Conservation (phyloP, 2,797 vertebrate genomes). For the Sciurus vulgaris region DNA sequence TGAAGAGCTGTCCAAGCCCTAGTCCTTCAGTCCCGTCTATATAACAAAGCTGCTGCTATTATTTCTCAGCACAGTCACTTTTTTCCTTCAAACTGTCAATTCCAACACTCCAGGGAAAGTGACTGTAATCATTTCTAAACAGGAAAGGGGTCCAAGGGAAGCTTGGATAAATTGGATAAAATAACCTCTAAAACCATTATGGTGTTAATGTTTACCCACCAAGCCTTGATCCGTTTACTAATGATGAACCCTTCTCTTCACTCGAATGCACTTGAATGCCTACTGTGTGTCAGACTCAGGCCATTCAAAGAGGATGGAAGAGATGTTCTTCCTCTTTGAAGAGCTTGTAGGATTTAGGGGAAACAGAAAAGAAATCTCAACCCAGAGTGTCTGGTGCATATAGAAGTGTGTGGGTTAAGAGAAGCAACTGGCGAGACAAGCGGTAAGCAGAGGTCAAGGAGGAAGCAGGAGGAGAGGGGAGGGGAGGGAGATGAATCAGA, state of each 20-base stretch:
- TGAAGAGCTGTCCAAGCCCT: background rate
- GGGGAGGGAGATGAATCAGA: background rate
- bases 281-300: background rate
- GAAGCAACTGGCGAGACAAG: background rate
- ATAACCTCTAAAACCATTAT: background rate
- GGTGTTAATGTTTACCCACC: background rate
- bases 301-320: background rate
- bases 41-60: background rate
- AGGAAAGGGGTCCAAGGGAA: background rate
- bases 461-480: no score
- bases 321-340: background rate
- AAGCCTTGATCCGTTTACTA: background rate
- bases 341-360: background rate
- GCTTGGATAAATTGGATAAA: background rate
- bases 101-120: background rate
- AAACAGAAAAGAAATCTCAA: background rate
- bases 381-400: background rate
- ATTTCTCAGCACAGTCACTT: background rate
- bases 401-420: background rate
- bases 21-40: background rate
- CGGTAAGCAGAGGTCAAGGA: background rate
- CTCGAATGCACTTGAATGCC: background rate
- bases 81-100: background rate
- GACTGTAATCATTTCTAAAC: background rate
- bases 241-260: background rate